These are phyloP conservation scores for Pao palembangensis DNA, from an alignment of 2,113 vertebrate genomes.

Conservation along the genomic window DNA sequence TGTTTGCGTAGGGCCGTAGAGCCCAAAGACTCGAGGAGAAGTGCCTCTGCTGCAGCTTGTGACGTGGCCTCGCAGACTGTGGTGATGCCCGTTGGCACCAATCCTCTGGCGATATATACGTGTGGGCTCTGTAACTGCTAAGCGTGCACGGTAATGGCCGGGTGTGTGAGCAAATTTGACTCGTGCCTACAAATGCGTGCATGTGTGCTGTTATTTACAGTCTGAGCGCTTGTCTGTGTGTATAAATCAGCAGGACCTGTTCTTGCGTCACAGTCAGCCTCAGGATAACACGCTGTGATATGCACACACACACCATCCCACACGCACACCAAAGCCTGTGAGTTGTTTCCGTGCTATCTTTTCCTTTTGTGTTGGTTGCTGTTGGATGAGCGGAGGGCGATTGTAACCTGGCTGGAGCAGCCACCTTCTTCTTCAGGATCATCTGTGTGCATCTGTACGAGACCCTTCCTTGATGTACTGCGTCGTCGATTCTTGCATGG, in stretches of 20 bases:
- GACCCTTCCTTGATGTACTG: too few relatives aligned
- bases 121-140: conserved; percentile 26
- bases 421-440: too few relatives aligned
- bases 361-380: conserved; percentile 10
- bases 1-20: too few relatives aligned
- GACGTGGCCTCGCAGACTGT: conserved; percentile 17
- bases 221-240: conserved; percentile 52
- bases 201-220: conserved; percentile 43
- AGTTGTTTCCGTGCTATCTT: conserved; percentile 17
- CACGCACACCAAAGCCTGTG: conserved; percentile 18
- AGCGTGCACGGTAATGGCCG: conserved; percentile 10
- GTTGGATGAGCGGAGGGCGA: conserved; percentile 6
- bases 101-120: conserved; percentile 13
- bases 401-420: too few relatives aligned
- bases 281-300: conserved; percentile 19
- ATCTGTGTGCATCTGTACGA: too few relatives aligned
- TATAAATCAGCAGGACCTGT: conserved; percentile 53
- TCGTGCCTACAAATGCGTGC: conserved; percentile 16
- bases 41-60: conserved; percentile 26
- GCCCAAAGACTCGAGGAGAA: background rate
- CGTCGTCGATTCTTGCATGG: too few relatives aligned
- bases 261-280: conserved; percentile 51
- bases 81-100: conserved; percentile 12
- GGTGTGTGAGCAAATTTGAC: conserved; percentile 10
- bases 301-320: conserved; percentile 8